phyloP scores from a whole-genome alignment of 2,113 vertebrate species.

The Alethe diademata region DNA sequence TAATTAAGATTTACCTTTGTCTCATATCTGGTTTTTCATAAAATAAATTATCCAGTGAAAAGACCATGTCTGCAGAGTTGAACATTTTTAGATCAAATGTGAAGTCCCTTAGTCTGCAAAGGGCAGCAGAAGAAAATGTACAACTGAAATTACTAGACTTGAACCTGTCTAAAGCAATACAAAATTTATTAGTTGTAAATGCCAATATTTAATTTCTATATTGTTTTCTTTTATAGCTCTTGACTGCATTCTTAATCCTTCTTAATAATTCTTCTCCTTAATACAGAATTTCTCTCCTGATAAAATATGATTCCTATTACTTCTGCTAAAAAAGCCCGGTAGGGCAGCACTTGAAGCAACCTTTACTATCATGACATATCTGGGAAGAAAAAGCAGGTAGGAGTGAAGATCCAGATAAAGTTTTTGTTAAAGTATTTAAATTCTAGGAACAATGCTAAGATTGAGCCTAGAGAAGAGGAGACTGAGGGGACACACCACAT shows the following conservation, averaged over 20 bases:
- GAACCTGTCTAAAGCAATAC: not conserved
- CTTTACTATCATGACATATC: not conserved
- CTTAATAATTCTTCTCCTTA: not conserved
- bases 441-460: not conserved
- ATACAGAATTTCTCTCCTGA: not conserved
- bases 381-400: not conserved
- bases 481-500: too few relatives aligned
- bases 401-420: not conserved
- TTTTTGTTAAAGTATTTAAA: not conserved
- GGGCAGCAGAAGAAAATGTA: not conserved
- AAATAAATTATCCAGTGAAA: slow-evolving; percentile 83
- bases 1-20: slow-evolving; percentile 79
- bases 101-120: not conserved
- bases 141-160: not conserved
- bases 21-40: slow-evolving; percentile 79
- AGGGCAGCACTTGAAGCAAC: not conserved
- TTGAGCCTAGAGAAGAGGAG: not conserved
- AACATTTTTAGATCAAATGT: slow-evolving; percentile 71
- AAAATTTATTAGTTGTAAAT: not conserved
- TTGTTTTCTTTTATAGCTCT: not conserved
- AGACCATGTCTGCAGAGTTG: slow-evolving; percentile 68
- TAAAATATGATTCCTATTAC: not conserved
- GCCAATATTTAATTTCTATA: not conserved
- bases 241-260: not conserved
- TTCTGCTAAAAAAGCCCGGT: not conserved